Conservation (phyloP, 2,888 invertebrate species). For the Ceraclea dissimilis region DNA sequence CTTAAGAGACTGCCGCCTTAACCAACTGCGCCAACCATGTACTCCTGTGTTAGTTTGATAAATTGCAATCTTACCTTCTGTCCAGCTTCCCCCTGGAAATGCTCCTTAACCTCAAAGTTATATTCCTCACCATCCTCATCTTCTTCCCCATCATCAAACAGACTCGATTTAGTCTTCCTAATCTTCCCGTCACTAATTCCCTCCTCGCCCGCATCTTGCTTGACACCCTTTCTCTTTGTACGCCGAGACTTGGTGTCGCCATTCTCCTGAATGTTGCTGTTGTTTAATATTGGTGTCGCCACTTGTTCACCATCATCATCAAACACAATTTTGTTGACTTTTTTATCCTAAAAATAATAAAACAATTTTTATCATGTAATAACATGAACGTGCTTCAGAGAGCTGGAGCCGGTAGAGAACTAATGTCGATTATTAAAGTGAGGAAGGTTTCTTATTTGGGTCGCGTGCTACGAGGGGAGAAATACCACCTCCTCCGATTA, state of each 20-base stretch:
- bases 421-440: too few species aligned
- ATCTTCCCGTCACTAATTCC: neutral
- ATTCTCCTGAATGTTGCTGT: neutral
- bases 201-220: neutral
- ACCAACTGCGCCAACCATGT: too few species aligned
- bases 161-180: constrained; percentile 30
- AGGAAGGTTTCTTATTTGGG: too few species aligned
- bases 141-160: constrained; percentile 45
- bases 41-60: too few species aligned
- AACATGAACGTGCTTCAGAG: too few species aligned
- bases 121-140: constrained; percentile 45
- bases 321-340: constrained; percentile 58
- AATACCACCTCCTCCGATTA: too few species aligned
- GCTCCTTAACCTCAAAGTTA: constrained; percentile 56
- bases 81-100: constrained; percentile 58
- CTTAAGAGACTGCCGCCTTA: too few species aligned
- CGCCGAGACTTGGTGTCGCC: neutral
- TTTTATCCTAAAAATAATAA: constrained; percentile 41
- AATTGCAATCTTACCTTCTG: constrained; percentile 42
- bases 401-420: too few species aligned
- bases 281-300: constrained; percentile 19
- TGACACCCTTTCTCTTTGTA: constrained; percentile 13
- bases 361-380: neutral
- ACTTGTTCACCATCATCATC: constrained; percentile 38
- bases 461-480: too few species aligned